Base-by-base conservation (phyloP, 2,797 vertebrate species). In the Rhynchotus rufescens region DNA sequence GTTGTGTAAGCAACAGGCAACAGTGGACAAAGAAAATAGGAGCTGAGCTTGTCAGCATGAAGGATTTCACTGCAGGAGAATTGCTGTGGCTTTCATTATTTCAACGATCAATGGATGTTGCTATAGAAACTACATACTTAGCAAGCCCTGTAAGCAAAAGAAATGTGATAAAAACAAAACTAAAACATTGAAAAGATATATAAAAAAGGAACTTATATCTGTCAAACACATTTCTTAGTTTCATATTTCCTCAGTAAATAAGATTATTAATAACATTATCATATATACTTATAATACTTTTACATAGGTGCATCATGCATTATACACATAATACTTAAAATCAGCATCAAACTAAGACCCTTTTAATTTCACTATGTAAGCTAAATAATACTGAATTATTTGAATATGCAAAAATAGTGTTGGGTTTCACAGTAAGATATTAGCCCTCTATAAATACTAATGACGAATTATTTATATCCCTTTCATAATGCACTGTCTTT, bases 101-200 rank as follows among this genome's bases (percentile, higher is more conserved):
- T 96, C 91, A 92, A 79, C 69, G 69, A 95, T 96, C 97, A 97
- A 93, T 96, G 92, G 95, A 93, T 93, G 98, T 98, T 98, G 97
- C 98, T 97, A 98, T 98, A 98, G 98, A 97, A 98, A 98, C 98
- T 95, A 97, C 95, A 90, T 92, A 94, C 88, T 96, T 98, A 98
- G 93, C 74, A 95, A 97, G 91, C 84, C 91, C 93, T 52, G 23
- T 64, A 96, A 86, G 66, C 62, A 95, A 95, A 97, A 96, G 91
- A 92, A 93, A 96, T 94, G 96, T 93, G 82, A 93, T 93, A 96
- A 97, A 96, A 92, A 60, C 72, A 93, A 95, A 96, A 90, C 68
- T 84, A 84, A 74, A 74, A 54, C 8, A 67, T 56, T 62, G 71
- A 75, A 81, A 93, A 60, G 56, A 57, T 86, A 36, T 36, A 90